Evolutionary conservation across 2,888 invertebrate species (phyloP).

Genomic region (Cremastinae sp.): DNA sequence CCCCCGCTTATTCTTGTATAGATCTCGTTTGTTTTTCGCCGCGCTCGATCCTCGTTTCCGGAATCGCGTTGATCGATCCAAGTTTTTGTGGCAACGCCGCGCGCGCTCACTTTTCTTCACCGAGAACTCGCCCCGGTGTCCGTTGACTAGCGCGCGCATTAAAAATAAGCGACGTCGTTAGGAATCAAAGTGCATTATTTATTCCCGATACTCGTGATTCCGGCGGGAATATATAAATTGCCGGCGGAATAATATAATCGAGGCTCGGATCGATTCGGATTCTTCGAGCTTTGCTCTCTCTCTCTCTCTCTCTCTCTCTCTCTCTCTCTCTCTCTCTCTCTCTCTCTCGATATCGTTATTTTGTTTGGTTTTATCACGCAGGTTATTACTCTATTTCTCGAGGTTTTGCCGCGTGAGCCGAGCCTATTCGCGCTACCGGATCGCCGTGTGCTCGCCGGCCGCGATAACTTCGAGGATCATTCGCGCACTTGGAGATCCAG

Average conservation of each 20-base stretch:
- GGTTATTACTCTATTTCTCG: constrained; percentile 45
- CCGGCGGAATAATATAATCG: too few species aligned
- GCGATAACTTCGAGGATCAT: constrained; percentile 59
- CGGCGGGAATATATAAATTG: too few species aligned
- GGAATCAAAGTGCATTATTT: too few species aligned
- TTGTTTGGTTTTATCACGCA: background rate
- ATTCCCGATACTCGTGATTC: too few species aligned
- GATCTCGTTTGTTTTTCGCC: constrained; percentile 44
- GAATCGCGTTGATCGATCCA: constrained; percentile 6
- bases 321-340: background rate
- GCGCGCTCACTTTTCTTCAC: too few species aligned
- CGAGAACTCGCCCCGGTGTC: too few species aligned
- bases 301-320: too few species aligned
- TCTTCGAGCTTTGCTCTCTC: too few species aligned
- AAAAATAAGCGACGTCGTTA: too few species aligned
- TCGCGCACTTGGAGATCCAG: constrained; percentile 29
- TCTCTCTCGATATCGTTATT: background rate
- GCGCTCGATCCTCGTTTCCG: constrained; percentile 32
- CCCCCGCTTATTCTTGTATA: constrained; percentile 44
- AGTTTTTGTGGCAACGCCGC: background rate
- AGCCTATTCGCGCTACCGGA: constrained; percentile 53
- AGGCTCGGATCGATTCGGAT: too few species aligned
- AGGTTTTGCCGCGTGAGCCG: constrained; percentile 14
- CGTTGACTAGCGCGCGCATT: too few species aligned
- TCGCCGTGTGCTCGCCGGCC: constrained; percentile 42